phyloP scores from a whole-genome alignment of 1,140 invertebrate species.

The Drosophila eugracilis region DNA sequence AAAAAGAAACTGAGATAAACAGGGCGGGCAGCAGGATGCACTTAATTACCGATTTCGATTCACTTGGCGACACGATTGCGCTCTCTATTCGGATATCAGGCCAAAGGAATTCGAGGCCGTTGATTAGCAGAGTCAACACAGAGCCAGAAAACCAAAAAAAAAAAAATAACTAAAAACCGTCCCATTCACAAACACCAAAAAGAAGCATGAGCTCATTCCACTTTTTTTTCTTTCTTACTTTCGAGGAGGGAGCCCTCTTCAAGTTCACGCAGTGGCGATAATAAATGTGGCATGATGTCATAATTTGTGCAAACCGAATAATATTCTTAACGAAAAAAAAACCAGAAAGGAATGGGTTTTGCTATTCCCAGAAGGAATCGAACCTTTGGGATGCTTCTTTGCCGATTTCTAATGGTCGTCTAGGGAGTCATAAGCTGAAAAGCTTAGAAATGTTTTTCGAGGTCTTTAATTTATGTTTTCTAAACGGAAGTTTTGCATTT shows the following conservation, averaged over 20 bases:
- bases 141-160: neutral
- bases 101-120: conserved; percentile 37
- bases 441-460: too few relatives aligned
- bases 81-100: conserved; percentile 23
- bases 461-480: too few relatives aligned
- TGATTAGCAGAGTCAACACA: conserved; percentile 27
- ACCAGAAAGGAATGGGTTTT: neutral
- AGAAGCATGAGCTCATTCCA: conserved; percentile 24
- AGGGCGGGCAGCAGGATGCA: conserved; percentile 47
- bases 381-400: neutral
- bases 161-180: conserved; percentile 1
- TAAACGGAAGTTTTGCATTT: too few relatives aligned
- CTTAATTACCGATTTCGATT: conserved; percentile 35
- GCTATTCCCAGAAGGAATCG: neutral
- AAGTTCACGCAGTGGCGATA: conserved; percentile 73
- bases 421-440: neutral
- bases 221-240: too few relatives aligned
- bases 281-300: conserved; percentile 76
- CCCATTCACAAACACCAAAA: conserved; percentile 19
- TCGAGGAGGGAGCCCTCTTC: conserved; percentile 48
- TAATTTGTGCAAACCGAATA: conserved; percentile 58
- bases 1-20: neutral
- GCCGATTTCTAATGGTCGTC: neutral
- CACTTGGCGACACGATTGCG: conserved; percentile 7
- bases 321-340: neutral